phyloP scores from a whole-genome alignment of 1,140 invertebrate genomes.

The Chironomus striatipennis region DNA sequence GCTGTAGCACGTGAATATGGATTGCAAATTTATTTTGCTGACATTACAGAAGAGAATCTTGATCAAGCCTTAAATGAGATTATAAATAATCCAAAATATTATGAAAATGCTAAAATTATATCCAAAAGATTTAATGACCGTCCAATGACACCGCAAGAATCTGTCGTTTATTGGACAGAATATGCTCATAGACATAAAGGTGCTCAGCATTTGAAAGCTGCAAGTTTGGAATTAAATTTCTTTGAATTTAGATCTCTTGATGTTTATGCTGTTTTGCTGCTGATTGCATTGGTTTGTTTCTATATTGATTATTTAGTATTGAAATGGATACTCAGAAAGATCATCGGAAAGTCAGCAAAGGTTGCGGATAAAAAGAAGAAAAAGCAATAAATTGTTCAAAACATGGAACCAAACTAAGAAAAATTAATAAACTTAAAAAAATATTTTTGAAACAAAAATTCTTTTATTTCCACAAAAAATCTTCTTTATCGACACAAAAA shows the following conservation, averaged over 20 bases:
- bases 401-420: too few relatives aligned
- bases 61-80: background rate
- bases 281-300: slow-evolving; percentile 27
- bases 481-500: too few relatives aligned
- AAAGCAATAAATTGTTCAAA: too few relatives aligned
- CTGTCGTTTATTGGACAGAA: slow-evolving; percentile 51
- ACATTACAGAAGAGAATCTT: slow-evolving; percentile 30
- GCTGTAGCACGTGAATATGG: slow-evolving; percentile 38
- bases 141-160: slow-evolving; percentile 45
- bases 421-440: too few relatives aligned
- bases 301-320: slow-evolving; percentile 25
- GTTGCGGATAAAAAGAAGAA: too few relatives aligned
- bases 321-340: background rate
- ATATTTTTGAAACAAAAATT: too few relatives aligned
- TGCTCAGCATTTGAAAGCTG: slow-evolving; percentile 39
- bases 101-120: slow-evolving; percentile 41
- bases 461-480: too few relatives aligned
- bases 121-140: slow-evolving; percentile 43
- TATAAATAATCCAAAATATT: slow-evolving; percentile 39
- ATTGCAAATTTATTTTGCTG: slow-evolving; percentile 32
- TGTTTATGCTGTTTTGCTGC: slow-evolving; percentile 36
- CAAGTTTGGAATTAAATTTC: slow-evolving; percentile 35
- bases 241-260: slow-evolving; percentile 47
- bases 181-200: slow-evolving; percentile 48
- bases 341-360: background rate